Conservation (phyloP, 2,113 vertebrate genomes). For the Strix uralensis region DNA sequence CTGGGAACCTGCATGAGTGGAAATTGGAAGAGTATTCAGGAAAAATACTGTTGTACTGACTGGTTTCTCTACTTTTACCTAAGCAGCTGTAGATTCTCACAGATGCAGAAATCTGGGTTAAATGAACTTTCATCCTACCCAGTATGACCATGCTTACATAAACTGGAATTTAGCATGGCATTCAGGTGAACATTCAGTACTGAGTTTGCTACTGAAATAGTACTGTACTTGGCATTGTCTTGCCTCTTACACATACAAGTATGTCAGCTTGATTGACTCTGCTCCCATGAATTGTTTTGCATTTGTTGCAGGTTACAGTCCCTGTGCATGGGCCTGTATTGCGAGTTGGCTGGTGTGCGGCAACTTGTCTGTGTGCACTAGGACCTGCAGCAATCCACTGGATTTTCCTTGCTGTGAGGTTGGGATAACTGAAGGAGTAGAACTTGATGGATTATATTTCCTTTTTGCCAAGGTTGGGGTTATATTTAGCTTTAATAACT, state of each 20-base stretch:
- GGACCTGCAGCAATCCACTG: not conserved
- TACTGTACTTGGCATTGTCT: not conserved
- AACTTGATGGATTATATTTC: not conserved
- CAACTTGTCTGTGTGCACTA: not conserved
- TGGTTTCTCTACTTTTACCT: not conserved
- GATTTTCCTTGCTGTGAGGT: not conserved
- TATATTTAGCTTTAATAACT: not conserved
- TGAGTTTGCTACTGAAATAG: not conserved
- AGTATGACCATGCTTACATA: accelerated
- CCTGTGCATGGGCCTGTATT: not conserved
- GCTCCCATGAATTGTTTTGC: not conserved
- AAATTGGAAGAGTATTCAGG: not conserved
- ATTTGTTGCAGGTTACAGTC: not conserved
- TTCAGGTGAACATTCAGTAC: not conserved
- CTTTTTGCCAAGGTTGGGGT: not conserved
- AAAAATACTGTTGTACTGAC: not conserved
- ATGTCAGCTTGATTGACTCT: not conserved
- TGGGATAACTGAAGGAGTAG: not conserved
- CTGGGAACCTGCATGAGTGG: not conserved
- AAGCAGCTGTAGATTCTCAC: not conserved
- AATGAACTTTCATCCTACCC: not conserved
- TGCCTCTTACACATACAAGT: not conserved
- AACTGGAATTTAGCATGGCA: not conserved
- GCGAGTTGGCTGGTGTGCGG: accelerated
- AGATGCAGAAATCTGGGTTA: not conserved